Conservation (phyloP, 2,888 invertebrate species). For the Chydorus sphaericus region DNA sequence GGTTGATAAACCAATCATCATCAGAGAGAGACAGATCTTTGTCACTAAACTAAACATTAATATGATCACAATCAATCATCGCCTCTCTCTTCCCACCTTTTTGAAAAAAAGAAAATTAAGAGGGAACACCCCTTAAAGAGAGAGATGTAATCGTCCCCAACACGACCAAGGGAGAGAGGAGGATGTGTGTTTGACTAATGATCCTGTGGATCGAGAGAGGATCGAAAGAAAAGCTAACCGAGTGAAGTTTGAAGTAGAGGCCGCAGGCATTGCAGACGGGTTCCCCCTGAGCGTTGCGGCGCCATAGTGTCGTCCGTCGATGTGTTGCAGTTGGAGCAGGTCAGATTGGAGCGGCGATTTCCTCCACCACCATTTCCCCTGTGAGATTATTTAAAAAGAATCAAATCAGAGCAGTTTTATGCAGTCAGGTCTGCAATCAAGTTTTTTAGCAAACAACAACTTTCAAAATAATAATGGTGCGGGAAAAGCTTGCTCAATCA, state of each 20-base stretch:
- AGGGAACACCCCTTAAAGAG: background rate
- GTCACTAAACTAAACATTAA: background rate
- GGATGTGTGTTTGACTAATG: background rate
- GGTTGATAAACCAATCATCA: too few species aligned
- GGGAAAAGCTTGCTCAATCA: too few species aligned
- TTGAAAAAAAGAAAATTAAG: background rate
- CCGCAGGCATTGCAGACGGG: conserved; percentile 46
- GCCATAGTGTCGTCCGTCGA: conserved; percentile 18
- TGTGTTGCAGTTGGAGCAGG: conserved; percentile 17
- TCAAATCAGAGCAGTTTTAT: background rate
- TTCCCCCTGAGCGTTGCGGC: conserved; percentile 30
- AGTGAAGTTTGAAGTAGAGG: conserved; percentile 41
- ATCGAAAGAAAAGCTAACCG: conserved; percentile 24
- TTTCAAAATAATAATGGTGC: too few species aligned
- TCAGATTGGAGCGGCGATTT: conserved; percentile 16
- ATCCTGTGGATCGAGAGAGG: background rate
- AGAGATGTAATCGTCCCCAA: background rate
- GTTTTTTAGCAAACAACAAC: too few species aligned
- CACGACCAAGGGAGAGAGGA: too few species aligned
- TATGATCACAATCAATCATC: background rate
- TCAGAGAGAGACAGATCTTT: background rate
- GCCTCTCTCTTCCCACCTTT: background rate
- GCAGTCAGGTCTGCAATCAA: too few species aligned
- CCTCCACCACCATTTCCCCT: conserved; percentile 17
- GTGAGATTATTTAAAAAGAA: background rate